Percentiles rank a stretch among this genome's conserved stretches.
phyloP scores from a whole-genome alignment of 2,888 invertebrate species.

The Cylindroiulus punctatus region DNA sequence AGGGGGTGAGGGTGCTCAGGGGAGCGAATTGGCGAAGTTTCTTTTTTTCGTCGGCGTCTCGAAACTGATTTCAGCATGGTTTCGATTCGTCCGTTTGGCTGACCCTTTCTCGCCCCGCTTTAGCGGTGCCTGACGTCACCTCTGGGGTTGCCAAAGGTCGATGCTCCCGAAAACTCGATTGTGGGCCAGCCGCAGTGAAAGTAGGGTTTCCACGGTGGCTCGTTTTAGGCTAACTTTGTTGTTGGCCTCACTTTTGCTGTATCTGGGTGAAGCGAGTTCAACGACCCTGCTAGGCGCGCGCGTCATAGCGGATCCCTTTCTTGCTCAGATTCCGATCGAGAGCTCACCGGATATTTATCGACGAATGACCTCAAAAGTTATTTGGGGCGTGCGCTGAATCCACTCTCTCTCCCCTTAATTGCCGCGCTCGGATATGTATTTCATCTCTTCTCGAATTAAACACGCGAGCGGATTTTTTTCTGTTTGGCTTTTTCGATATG shows the following conservation, averaged over 20 bases:
- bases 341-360: slow-evolving; percentile 37
- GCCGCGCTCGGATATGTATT: not conserved
- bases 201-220: slow-evolving; percentile 8
- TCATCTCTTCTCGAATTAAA: not conserved
- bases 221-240: slow-evolving; percentile 39
- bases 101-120: slow-evolving; percentile 51
- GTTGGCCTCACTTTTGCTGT: slow-evolving; percentile 49
- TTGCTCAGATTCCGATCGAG: slow-evolving; percentile 30
- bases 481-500: not conserved
- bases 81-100: slow-evolving; percentile 48
- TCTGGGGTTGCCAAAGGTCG: slow-evolving; percentile 28
- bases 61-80: not conserved
- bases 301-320: slow-evolving; percentile 37
- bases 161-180: slow-evolving; percentile 26
- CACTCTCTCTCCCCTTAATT: slow-evolving; percentile 37
- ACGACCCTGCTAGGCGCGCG: slow-evolving; percentile 48
- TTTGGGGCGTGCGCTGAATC: slow-evolving; percentile 49
- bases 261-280: slow-evolving; percentile 55
- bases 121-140: slow-evolving; percentile 63
- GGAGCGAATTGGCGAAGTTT: not conserved
- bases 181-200: slow-evolving; percentile 39
- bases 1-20: not conserved
- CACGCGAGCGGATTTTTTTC: not conserved
- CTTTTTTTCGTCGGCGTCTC: not conserved
- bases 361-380: slow-evolving; percentile 49